Evolutionary conservation across 2,113 vertebrate species (phyloP), one percentile per base, ranked within the genome.

Genomic region (Austrofundulus limnaeus): DNA sequence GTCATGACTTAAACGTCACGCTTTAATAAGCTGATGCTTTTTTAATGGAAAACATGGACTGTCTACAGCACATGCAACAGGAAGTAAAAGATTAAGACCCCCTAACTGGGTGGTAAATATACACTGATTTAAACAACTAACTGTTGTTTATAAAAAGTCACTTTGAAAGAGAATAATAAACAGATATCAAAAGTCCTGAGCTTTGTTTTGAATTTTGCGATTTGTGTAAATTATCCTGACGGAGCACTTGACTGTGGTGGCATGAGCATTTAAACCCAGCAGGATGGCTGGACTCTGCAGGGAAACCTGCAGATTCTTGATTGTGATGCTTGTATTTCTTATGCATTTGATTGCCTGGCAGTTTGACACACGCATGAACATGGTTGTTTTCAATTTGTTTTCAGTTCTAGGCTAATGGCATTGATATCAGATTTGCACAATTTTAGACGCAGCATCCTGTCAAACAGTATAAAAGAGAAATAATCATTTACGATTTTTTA

Each of bases 271-370:
- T 31, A 6, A 19, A 16, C 50, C 16, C 50, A 52, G 52, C 52
- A 54, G 31, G 31, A 5, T 38, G 37, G 37, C 34, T 23, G 37
- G 7, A 17, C 19, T 55, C 34, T 21, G 34, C 53, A 39, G 37
- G 20, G 53, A 53, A 37, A 10, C 53, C 37, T 55, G 53, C 19
- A 39, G 34, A 39, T 55, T 39, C 16, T 13, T 55, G 34, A 55
- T 39, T 23, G 11, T 57, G 19, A 42, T 25, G 8, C 9, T 24
- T 42, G 1, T 42, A 42, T 23, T 42, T 24, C 42, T 42, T 42
- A 24, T 42, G 5, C 11, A 10, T 24, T 24, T 57, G 38, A 57
- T 24, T 42, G 38, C 21, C 23, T 13, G 13, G 31, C 19, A 31
- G 51, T 20, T 37, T 16, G 6, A 34, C 10, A 34, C 4, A 25